Evolutionary conservation across 2,113 vertebrate genomes (phyloP).

Genomic region (Lepidothrix coronata): DNA sequence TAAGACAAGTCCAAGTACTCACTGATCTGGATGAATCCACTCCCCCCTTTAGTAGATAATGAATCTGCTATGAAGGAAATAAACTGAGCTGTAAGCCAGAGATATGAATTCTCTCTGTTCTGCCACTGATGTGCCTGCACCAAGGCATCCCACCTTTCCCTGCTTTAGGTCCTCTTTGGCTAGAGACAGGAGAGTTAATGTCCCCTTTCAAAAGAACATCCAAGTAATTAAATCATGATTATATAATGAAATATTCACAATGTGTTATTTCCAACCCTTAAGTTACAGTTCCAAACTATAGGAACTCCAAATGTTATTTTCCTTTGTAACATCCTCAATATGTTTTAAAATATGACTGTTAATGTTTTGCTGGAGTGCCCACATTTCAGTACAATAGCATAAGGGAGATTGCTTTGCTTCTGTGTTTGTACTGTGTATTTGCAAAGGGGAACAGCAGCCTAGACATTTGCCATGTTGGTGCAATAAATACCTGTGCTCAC

Average conservation of each 20-base stretch:
- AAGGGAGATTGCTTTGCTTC: background rate
- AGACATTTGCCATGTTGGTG: background rate
- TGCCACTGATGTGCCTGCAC: background rate
- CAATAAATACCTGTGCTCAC: background rate
- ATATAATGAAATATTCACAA: no score
- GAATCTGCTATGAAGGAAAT: background rate
- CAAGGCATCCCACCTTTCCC: background rate
- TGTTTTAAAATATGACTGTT: background rate
- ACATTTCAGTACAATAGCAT: background rate
- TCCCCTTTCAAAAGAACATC: background rate
- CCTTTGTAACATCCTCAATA: fast-evolving
- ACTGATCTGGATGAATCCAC: background rate
- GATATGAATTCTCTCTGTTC: background rate
- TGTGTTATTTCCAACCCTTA: background rate
- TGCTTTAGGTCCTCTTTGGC: background rate
- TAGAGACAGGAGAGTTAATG: background rate
- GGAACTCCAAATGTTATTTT: background rate
- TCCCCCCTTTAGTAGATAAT: background rate
- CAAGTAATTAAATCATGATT: background rate
- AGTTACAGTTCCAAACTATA: background rate
- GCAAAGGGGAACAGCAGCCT: background rate
- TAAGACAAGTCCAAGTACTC: background rate
- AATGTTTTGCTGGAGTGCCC: background rate
- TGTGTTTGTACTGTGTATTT: background rate
- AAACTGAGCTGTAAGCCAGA: background rate